Conservation (phyloP, 2,797 vertebrate genomes). For the Crenichthys baileyi region DNA sequence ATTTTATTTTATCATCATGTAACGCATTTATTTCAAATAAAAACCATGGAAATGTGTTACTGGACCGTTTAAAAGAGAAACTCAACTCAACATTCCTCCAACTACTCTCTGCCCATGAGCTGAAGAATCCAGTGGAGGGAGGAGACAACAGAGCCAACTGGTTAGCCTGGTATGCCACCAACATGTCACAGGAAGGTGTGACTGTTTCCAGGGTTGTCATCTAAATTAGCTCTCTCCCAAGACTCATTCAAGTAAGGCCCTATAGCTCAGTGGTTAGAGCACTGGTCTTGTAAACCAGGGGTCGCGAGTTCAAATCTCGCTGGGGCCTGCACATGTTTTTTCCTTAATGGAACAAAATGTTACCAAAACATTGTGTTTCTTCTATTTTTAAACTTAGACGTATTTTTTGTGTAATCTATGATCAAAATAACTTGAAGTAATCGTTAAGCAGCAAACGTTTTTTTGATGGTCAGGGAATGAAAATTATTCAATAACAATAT, state of each 20-base stretch:
- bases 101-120: not conserved
- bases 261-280: slow-evolving; percentile 79
- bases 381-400: not conserved
- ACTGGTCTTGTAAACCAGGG: slow-evolving; percentile 73
- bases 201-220: accelerated
- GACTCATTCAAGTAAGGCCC: accelerated
- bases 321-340: slow-evolving; percentile 43
- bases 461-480: not conserved
- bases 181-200: slow-evolving; percentile 23
- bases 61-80: not conserved
- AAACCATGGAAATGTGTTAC: not conserved
- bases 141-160: slow-evolving; percentile 7
- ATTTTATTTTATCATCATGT: not conserved
- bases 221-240: accelerated
- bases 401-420: not conserved
- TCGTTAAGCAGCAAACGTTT: not conserved
- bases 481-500: not conserved
- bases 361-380: too few relatives aligned
- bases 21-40: not conserved
- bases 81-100: not conserved
- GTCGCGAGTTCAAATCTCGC: slow-evolving; percentile 79
- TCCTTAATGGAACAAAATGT: accelerated
- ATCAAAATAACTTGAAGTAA: not conserved
- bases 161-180: not conserved
- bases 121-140: not conserved